Evolutionary conservation across 2,113 vertebrate genomes (phyloP), one percentile per base, ranked within the genome.

Genomic region (Hypomesus transpacificus): DNA sequence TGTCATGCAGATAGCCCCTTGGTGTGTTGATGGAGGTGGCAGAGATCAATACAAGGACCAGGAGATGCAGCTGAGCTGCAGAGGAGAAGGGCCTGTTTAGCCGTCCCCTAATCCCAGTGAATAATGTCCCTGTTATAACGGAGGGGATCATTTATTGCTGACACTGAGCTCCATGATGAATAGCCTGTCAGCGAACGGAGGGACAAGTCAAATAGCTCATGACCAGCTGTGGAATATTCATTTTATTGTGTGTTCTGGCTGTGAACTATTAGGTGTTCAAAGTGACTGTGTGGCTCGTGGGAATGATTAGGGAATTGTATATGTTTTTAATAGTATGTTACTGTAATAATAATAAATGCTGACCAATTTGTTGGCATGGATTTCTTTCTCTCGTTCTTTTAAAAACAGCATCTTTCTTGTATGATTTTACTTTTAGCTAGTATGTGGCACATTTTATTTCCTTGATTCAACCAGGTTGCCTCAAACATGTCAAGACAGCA

Each of bases 121-220:
- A 94, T 94, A 95, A 98, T 94, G 95, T 90, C 85, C 90, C 95
- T 96, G 96, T 97, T 96, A 98, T 98, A 98, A 97, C 92, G 93
- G 91, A 84, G 18, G 86, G 92, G 93, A 95, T 94, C 93, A 96
- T 95, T 94, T 93, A 94, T 94, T 87, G 95, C 94, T 94, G 94
- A 94, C 93, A 93, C 94, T 95, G 94, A 95, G 92, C 91, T 80
- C 76, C 65, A 87, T 94, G 95, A 97, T 94, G 91, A 94, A 97
- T 94, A 92, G 91, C 91, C 94, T 92, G 93, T 94, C 93, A 91
- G 86, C 84, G 82, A 61, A 68, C 78, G 86, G 72, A 82, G 81
- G 89, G 87, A 85, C 74, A 77, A 89, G 86, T 82, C 88, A 83
- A 92, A 91, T 88, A 86, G 89, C 88, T 86, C 80, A 79, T 92